Evolutionary conservation across 2,888 invertebrate genomes (phyloP).

Genomic region (Malacosoma neustria): DNA sequence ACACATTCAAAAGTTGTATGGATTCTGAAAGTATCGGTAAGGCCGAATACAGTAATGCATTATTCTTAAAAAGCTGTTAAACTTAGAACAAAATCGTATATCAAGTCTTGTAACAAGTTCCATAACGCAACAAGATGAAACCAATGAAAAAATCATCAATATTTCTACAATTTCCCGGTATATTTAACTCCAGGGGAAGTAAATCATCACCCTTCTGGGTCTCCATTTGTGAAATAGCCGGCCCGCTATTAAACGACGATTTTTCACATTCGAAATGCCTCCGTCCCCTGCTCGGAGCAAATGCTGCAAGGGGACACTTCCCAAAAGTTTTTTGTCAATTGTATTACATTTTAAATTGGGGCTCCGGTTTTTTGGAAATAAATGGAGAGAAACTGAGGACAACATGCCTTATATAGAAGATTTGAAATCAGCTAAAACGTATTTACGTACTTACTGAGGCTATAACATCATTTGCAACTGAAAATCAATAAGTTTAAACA

Average conservation of each 20-base stretch:
- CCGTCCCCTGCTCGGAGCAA: slow-evolving; percentile 3
- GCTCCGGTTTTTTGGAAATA: slow-evolving; percentile 36
- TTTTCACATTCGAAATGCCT: slow-evolving; percentile 42
- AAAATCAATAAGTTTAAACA: no score
- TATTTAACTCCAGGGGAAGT: slow-evolving; percentile 13
- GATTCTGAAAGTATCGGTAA: no score
- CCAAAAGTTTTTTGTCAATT: background rate
- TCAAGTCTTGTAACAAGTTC: no score
- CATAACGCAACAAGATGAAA: background rate
- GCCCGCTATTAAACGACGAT: slow-evolving; percentile 66
- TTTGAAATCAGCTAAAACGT: no score
- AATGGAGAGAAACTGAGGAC: slow-evolving; percentile 13
- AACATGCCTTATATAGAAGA: background rate
- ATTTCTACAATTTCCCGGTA: background rate
- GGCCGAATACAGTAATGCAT: no score
- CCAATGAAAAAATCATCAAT: background rate
- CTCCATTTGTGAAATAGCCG: slow-evolving; percentile 43
- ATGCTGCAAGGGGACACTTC: background rate
- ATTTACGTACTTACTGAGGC: no score
- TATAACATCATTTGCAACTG: no score
- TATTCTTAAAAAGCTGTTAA: no score
- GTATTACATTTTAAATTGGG: slow-evolving; percentile 6
- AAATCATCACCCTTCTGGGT: slow-evolving; percentile 44
- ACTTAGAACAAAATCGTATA: no score
- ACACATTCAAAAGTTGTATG: no score